Conservation (phyloP, 2,888 invertebrate genomes). For the Meiosimyza decipiens region DNA sequence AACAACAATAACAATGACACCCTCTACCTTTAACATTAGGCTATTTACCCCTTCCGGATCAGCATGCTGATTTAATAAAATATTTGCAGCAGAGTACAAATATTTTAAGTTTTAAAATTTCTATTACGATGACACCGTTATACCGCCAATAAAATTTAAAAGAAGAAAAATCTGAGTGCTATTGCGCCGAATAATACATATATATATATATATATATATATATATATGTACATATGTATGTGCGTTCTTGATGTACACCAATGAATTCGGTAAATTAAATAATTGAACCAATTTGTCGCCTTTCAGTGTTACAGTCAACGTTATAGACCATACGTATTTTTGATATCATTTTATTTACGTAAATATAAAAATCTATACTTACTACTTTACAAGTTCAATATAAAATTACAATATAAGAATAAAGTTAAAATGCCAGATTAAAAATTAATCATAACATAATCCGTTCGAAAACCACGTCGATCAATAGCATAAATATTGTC, state of each 20-base stretch:
- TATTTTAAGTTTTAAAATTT: background rate
- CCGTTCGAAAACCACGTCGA: constrained; percentile 89
- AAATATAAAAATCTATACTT: too few relatives aligned
- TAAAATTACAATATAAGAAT: too few relatives aligned
- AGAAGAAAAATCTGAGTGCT: background rate
- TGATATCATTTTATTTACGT: too few relatives aligned
- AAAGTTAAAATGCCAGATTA: constrained; percentile 42
- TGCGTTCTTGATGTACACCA: background rate
- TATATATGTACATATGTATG: too few relatives aligned
- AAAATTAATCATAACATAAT: constrained; percentile 71
- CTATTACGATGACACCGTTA: background rate
- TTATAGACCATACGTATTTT: too few relatives aligned
- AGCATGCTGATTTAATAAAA: constrained; percentile 41
- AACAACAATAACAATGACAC: too few relatives aligned
- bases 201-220: too few relatives aligned
- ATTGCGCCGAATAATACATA: background rate
- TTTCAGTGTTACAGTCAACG: constrained; percentile 15
- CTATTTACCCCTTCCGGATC: constrained; percentile 55
- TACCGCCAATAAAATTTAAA: background rate
- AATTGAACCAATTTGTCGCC: constrained; percentile 64
- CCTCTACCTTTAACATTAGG: background rate
- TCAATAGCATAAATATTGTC: constrained; percentile 94
- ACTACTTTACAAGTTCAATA: too few relatives aligned
- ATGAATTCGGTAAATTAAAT: constrained; percentile 61
- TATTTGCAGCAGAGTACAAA: constrained; percentile 10